A percentile compares a stretch with the other conserved stretches of the same genome.
Evolutionary conservation across 2,797 vertebrate species (phyloP).

Genomic region (Sebastes vulpes): DNA sequence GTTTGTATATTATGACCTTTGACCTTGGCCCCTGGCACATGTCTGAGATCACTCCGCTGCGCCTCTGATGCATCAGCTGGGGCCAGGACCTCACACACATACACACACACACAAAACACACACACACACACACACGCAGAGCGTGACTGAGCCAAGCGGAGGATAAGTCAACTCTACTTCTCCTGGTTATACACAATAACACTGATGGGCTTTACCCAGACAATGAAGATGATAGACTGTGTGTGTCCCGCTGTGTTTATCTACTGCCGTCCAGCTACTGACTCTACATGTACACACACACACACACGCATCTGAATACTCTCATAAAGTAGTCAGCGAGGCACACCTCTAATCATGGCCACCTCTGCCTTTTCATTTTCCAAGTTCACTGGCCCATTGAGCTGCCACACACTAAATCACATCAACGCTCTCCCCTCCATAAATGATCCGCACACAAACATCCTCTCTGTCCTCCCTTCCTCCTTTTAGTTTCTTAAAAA

Average conservation of each 20-base stretch:
- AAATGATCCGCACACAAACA: constrained; percentile 51
- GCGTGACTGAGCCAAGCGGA: constrained; percentile 13
- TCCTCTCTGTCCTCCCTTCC: constrained; percentile 13
- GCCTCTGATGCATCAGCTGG: constrained; percentile 61
- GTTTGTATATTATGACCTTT: constrained; percentile 74
- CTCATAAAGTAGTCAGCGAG: constrained; percentile 72
- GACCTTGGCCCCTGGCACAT: constrained; percentile 64
- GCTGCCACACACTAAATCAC: constrained; percentile 72
- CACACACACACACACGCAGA: background rate
- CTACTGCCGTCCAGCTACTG: constrained; percentile 39
- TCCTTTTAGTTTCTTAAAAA: constrained; percentile 27
- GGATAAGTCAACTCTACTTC: constrained; percentile 53
- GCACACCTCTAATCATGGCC: constrained; percentile 75
- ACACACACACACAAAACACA: background rate
- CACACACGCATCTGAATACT: constrained; percentile 58
- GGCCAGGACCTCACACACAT: constrained; percentile 61
- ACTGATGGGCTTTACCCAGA: constrained; percentile 46
- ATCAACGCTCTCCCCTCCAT: constrained; percentile 59
- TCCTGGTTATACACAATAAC: constrained; percentile 34
- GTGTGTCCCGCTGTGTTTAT: constrained; percentile 53
- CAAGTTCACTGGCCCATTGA: constrained; percentile 75
- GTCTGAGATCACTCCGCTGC: constrained; percentile 60
- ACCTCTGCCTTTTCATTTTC: constrained; percentile 79
- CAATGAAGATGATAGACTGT: constrained; percentile 63
- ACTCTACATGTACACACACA: constrained; percentile 29